Conservation (phyloP, 30 jellyfish, hydroid and myxozoan genomes). For the Nemopilema nomurai region DNA sequence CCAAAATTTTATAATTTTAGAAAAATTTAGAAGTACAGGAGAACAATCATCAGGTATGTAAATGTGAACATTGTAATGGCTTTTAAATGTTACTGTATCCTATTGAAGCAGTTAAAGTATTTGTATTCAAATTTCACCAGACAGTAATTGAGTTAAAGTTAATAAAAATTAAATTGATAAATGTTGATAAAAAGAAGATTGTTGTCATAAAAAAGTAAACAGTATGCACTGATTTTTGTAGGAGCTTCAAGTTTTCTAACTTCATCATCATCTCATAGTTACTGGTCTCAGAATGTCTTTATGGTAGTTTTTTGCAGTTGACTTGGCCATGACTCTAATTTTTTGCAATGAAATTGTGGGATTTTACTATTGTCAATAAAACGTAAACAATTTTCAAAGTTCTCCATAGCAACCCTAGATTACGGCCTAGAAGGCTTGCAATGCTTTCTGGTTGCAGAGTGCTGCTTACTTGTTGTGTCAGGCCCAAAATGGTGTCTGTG, state of each 20-base stretch:
- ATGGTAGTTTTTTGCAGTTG: too few species aligned
- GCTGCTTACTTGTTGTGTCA: too few species aligned
- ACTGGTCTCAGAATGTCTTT: too few species aligned
- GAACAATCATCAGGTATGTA: slow-evolving; percentile 22
- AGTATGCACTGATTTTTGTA: background rate
- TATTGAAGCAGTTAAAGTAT: background rate
- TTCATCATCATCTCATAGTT: background rate
- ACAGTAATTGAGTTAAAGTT: background rate
- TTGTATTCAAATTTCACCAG: background rate
- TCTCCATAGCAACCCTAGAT: too few species aligned
- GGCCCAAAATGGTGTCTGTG: too few species aligned
- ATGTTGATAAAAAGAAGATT: background rate
- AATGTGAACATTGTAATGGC: background rate
- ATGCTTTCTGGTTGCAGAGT: too few species aligned
- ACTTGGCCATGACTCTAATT: too few species aligned
- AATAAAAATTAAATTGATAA: background rate
- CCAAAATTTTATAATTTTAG: slow-evolving; percentile 36
- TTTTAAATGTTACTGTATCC: background rate
- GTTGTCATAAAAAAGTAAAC: background rate
- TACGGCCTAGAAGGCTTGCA: too few species aligned
- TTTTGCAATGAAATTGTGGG: too few species aligned
- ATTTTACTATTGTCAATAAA: too few species aligned
- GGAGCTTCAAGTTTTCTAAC: background rate
- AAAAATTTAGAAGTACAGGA: slow-evolving; percentile 2
- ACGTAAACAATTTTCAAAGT: too few species aligned